Evolutionary conservation across 2,888 invertebrate genomes (phyloP), one percentile per base, ranked within the genome.

Genomic region (Trissoscelio sp.): DNA sequence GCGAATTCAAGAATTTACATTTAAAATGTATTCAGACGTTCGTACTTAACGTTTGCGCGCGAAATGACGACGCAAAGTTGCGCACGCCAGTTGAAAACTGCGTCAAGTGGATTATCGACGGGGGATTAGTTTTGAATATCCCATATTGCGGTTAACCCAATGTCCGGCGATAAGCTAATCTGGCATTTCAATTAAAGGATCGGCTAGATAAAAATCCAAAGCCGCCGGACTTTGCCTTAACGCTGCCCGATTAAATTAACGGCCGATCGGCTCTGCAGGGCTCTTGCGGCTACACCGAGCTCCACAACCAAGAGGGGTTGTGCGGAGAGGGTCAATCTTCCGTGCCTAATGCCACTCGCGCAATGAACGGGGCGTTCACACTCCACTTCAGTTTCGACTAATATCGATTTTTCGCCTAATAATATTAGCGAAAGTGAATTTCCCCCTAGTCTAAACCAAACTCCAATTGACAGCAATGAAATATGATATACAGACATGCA

Each of bases 171-270:
- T 69, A 69, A 77, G 77, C 60, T 77, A 69, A 77, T 78, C 70
- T 53, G 64, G 39, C 39, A 48, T 78, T 78, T 78, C 78, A 78
- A 78, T 78, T 78, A 78, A 46, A 64, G 78, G 46, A 70, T 64
- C 64, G 28, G 62, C n/a, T n/a, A n/a, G 57, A 70, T 57, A 78
- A 78, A 78, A 78, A 78, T 70, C 55, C 69, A 14, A 62, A 78
- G 62, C 53, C 44, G 28, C 69, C 28, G 69, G 62, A 34, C 78
- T 70, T 46, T 57, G 78, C 78, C 55, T 44, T 39, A 75, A 46
- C 66, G 72, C 48, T 28, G 53, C n/a, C 22, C 64, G 66, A 72
- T 79, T 72, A 72, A 79, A 79, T 79, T 79, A 79, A 79, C 78
- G 66, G 42, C 18, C 58, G 78, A 79, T 37, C 64, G 60, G 44